Percentiles rank a stretch among this genome's conserved stretches.
Conservation (phyloP, 2,113 vertebrate species). For the Phalacrocorax carbo region DNA sequence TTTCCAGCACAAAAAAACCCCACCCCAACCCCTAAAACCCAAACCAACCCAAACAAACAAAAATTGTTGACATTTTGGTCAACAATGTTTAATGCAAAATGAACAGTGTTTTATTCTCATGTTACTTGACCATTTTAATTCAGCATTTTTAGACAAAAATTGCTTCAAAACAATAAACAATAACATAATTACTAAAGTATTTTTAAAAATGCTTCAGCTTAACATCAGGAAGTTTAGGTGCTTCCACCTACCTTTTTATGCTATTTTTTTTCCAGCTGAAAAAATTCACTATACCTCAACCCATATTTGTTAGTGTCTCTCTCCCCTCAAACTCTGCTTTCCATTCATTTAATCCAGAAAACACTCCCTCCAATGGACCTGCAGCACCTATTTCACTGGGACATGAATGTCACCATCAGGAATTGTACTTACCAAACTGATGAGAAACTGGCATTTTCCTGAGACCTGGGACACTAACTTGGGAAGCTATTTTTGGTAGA, state of each 20-base stretch:
- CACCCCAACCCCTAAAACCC: too few relatives aligned
- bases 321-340: background rate
- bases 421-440: background rate
- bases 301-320: background rate
- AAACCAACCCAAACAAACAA: too few relatives aligned
- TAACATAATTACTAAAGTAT: background rate
- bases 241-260: background rate
- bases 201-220: background rate
- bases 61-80: background rate
- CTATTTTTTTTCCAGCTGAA: background rate
- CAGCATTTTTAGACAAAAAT: background rate
- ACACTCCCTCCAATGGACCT: rapidly evolving
- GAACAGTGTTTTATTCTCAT: background rate
- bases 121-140: background rate
- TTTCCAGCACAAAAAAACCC: background rate
- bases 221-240: background rate
- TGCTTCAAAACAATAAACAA: background rate
- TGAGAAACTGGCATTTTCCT: background rate
- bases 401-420: background rate
- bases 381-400: background rate
- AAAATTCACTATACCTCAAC: background rate
- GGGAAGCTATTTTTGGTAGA: background rate
- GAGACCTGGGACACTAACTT: background rate
- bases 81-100: background rate
- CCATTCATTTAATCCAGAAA: background rate